Conservation (phyloP, 2,113 vertebrate genomes). For the Andinoacara biseriatus region DNA sequence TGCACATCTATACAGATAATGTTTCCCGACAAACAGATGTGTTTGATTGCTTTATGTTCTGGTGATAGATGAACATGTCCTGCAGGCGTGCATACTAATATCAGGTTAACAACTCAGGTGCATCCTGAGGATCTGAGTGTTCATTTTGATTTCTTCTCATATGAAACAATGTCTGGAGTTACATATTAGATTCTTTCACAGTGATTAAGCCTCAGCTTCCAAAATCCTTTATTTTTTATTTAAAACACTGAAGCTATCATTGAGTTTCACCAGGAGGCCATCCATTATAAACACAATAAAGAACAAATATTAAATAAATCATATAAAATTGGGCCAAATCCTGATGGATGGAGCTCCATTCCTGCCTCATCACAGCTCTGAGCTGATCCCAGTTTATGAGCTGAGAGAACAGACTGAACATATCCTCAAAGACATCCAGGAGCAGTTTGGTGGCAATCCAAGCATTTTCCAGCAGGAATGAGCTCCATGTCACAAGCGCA, state of each 20-base stretch:
- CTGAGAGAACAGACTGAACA: no score
- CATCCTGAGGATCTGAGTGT: neutral
- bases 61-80: neutral
- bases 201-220: neutral
- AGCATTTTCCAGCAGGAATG: no score
- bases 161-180: neutral
- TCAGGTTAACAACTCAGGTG: neutral
- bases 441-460: no score
- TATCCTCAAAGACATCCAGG: no score
- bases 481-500: no score
- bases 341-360: neutral
- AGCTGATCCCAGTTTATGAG: neutral
- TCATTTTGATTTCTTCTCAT: neutral
- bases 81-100: neutral
- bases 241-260: neutral
- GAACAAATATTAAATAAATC: no score
- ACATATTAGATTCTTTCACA: neutral
- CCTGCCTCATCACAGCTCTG: neutral
- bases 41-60: no score
- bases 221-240: no score
- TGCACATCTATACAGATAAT: neutral
- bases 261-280: neutral
- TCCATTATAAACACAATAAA: no score
- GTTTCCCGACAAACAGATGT: neutral
- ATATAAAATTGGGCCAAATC: neutral